Base-by-base conservation (phyloP, 2,797 vertebrate genomes). In the Galaxias olidus region DNA sequence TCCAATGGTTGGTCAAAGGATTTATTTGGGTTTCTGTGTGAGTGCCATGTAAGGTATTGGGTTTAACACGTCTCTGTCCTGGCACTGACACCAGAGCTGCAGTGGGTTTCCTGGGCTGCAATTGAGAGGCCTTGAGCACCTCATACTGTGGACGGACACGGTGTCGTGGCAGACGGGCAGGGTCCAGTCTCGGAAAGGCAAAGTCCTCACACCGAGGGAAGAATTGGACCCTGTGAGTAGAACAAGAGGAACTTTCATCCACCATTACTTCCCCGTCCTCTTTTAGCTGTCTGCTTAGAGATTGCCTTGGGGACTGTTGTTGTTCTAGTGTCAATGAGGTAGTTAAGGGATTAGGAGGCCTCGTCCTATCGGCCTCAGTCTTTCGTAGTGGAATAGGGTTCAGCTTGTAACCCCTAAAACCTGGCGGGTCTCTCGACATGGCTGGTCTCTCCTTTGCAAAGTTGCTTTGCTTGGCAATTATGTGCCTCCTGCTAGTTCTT, bases 111-210 rank as follows among this genome's bases (percentile, higher is more conserved):
- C 15, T 66, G 20, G 45, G 51, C 42, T 13, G 65, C 47, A 18
- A 15, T 6, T 14, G 9, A 13, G 15, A 58, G 0, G 69, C 17
- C 4, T 88, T 81, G 61, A 92, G 6, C 49, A 94, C 84, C 73
- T 90, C 81, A 8, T 83, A 82, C 11, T 67, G 42, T 0, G 91
- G 91, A 11, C 47, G 4, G 63, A 93, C 56, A 57, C 76, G 72
- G 15, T 61, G 82, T 58, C 10, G 5, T 1, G 89, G 91, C 0
- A 83, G 15, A 10, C 8, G 18, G 5, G 60, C n/a, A 0, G 59
- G 72, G 11, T 87, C 74, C 60, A 87, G 65, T 57, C 18, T 82
- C 10, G 42, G 59, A 9, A 74, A 12, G 0, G 63, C 8, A 13
- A n/a, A 13, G 20, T 19, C 59, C 15, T 73, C 80, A 8, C 9